Base-by-base conservation (phyloP, 2,888 invertebrate genomes). In the Drosophila mercatorum region DNA sequence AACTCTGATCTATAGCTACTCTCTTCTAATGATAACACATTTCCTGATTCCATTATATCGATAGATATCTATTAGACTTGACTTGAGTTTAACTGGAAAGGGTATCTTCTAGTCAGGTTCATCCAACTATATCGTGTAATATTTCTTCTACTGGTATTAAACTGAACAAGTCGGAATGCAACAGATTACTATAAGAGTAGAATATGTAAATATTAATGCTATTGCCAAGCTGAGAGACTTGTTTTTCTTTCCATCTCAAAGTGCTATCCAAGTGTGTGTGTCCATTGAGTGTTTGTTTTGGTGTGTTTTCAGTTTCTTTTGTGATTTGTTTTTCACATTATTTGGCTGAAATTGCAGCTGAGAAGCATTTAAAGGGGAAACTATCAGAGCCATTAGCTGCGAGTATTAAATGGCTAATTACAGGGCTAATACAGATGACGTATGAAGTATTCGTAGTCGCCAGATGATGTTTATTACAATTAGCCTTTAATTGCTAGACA, bases 381-480 rank as follows among this genome's bases (percentile, higher is more conserved):
- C 81, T 69, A 81, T 72, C 68, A 61, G 69, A 72, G 53, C 63
- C 68, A 83, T 83, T 86, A 86, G 72, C 65, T 58, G 38, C 64
- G 68, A 55, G 56, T 70, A 77, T 79, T 71, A 69, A 86, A 68
- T 58, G 75, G 38, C 40, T 66, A 82, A 75, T 75, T 82, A 68
- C 52, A 68, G 51, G 52, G 56, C 62, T 43, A 44, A 41, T 31
- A 63, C 40, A 22, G 36, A 47, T 58, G 63, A 67, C 61, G 61
- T 36, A 43, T 55, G 40, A 2, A 17, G 28, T 11, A 11, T 5
- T 7, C 3, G 10, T 36, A 5, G 57, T 38, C 22, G 26, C 40
- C 55, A 34, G 49, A 57, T 43, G 46, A 64, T 53, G 57, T 58
- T 41, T 64, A 55, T 53, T 36, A 61, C 49, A 59, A 59, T 59